Evolutionary conservation across 2,797 vertebrate species (phyloP), one percentile per base, ranked within the genome.

Genomic region (Falco columbarius): DNA sequence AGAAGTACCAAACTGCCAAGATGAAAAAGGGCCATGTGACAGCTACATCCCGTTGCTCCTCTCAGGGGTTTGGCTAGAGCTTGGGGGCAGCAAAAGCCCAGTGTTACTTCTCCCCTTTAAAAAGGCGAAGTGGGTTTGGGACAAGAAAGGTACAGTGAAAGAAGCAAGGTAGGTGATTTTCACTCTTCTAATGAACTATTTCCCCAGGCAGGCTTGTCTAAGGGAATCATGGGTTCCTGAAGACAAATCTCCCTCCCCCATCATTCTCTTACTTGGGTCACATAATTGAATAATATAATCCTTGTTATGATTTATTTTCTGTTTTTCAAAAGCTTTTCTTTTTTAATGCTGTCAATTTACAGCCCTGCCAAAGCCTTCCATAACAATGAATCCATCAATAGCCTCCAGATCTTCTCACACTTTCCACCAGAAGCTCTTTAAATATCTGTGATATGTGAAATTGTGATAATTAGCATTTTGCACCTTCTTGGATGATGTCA

Each of bases 401-500:
- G 63, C 73, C 67, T 82, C 58, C 86, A 93, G 83, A 85, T 63
- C 90, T 92, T 86, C 88, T 95, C 81, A 67, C 74, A 51, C 56
- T 89, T 96, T 67, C 77, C 90, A 73, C 68, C 34, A 72, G 81
- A 91, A 93, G 58, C 32, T 81, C 82, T 89, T 94, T 40, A 92
- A 95, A 89, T 5, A 62, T 86, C 81, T 89, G 59, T 4, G 19
- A 85, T 86, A 90, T 11, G 36, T 47, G 77, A 76, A 87, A 90
- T 58, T 29, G 70, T 7, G 2, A 55, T 80, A 93, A 95, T 92
- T 72, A 89, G 36, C 1, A 0, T 85, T 94, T 85, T 94, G 44
- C 38, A 22, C 63, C 20, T 67, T 89, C 75, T 85, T 65, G 51
- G 54, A 32, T 66, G 72, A 90, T 71, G 61, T 87, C 46, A 58